A percentile compares a stretch with the other conserved stretches of the same genome.
These are phyloP conservation scores for Polydrusus cervinus DNA, from an alignment of 2,888 invertebrate genomes.

Conservation along the genomic window DNA sequence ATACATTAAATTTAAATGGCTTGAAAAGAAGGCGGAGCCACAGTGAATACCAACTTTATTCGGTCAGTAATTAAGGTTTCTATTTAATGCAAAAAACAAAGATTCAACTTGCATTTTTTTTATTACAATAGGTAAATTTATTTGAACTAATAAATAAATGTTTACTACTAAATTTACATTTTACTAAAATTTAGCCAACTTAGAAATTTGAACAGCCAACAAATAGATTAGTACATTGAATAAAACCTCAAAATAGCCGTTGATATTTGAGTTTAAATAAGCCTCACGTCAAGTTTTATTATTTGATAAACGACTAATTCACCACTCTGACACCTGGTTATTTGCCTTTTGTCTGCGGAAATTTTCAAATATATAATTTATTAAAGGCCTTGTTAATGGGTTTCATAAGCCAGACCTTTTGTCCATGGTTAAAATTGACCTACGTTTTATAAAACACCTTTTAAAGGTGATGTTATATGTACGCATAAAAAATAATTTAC, in stretches of 20 bases:
- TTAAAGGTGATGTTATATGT: slow-evolving; percentile 25
- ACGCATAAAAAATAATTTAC: slow-evolving; percentile 12
- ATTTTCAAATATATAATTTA: slow-evolving; percentile 38
- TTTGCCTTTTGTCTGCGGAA: slow-evolving; percentile 36
- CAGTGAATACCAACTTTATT: too few relatives aligned
- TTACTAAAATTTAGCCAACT: neutral
- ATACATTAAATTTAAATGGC: too few relatives aligned
- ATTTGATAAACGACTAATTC: slow-evolving; percentile 45
- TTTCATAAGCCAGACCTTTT: slow-evolving; percentile 28
- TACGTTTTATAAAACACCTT: slow-evolving; percentile 26
- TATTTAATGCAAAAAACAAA: too few relatives aligned
- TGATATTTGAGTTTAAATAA: slow-evolving; percentile 30
- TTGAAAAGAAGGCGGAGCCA: too few relatives aligned
- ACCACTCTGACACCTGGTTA: slow-evolving; percentile 36
- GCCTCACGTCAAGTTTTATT: slow-evolving; percentile 37
- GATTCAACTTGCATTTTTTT: neutral
- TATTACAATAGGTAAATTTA: neutral
- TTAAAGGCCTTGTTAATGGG: slow-evolving; percentile 33
- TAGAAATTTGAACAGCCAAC: slow-evolving; percentile 9
- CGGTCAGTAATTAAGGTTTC: too few relatives aligned
- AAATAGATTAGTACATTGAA: slow-evolving; percentile 30
- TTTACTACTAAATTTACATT: neutral
- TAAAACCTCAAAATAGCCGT: slow-evolving; percentile 30
- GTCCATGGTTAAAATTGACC: slow-evolving; percentile 19
- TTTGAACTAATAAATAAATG: neutral